Evolutionary conservation across 2,113 vertebrate genomes (phyloP).

Genomic region (Corythoichthys intestinalis): DNA sequence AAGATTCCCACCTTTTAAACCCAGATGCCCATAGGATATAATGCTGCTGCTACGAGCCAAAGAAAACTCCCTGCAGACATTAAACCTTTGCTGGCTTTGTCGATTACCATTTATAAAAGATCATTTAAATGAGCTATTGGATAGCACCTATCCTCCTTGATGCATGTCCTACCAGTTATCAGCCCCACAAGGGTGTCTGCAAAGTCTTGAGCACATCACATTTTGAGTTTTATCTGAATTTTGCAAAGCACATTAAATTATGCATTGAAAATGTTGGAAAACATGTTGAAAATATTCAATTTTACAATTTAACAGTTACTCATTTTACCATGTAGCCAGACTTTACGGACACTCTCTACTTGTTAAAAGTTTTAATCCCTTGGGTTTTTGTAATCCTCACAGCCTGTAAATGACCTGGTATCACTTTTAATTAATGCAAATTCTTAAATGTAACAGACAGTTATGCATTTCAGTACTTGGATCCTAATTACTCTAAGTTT

Average conservation of each 20-base stretch:
- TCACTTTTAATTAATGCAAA: conserved; percentile 79
- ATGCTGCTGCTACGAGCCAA: conserved; percentile 29
- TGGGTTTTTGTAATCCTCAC: conserved; percentile 1
- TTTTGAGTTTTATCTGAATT: too few relatives aligned
- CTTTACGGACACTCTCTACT: too few relatives aligned
- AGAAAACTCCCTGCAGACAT: conserved; percentile 7
- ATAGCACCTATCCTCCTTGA: conserved; percentile 5
- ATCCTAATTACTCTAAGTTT: conserved; percentile 87
- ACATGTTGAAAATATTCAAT: too few relatives aligned
- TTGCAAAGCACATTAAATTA: too few relatives aligned
- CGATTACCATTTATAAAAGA: not conserved
- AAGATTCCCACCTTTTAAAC: not conserved
- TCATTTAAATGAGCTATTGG: not conserved
- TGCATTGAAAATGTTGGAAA: too few relatives aligned
- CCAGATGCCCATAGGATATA: not conserved
- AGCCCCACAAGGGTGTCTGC: not conserved
- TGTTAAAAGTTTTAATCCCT: not conserved
- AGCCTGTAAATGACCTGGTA: conserved; percentile 70
- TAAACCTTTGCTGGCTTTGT: not conserved
- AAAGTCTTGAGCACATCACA: too few relatives aligned
- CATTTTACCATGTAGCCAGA: too few relatives aligned
- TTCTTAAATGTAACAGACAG: conserved; percentile 83
- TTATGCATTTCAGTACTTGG: conserved; percentile 81
- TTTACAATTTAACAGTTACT: too few relatives aligned
- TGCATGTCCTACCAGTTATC: conserved; percentile 38